Evolutionary conservation across 2,888 invertebrate species (phyloP), one percentile per base, ranked within the genome.

Genomic region (Pterostichus niger): DNA sequence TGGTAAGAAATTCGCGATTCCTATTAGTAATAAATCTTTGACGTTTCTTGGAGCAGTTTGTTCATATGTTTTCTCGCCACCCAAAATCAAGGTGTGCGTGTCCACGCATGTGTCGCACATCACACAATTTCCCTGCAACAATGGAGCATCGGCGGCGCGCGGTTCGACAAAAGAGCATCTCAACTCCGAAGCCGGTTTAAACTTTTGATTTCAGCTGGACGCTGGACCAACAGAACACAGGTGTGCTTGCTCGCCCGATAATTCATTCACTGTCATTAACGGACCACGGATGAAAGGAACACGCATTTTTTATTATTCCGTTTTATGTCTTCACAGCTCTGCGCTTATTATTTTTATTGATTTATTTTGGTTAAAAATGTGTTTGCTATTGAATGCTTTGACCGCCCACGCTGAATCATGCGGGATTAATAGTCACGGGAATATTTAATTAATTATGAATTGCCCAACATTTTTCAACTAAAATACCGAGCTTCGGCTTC

Each of bases 261-360:
- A 82, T 82, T 82, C 82, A 82, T 75, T 82, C 82, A 75, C 44
- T 82, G 82, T 82, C 82, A 82, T 82, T 82, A 82, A 82, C 82
- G 75, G 64, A 24, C 73, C 13, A 17, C 33, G 82, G 75, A 75
- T 80, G 80, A 75, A 82, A 75, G 56, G 75, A 82, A 56, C 59
- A 46, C 59, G 59, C 54, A 75, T 82, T 82, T 75, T 73, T 82
- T 82, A 75, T 82, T 44, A 59, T 75, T 73, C 82, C 82, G 54
- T 73, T 82, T 80, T 73, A 82, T 73, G 75, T 82, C 75, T 82
- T 82, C 82, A 82, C 82, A 82, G 75, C 75, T 82, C 82, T 56
- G 59, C 82, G 75, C 82, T 15, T 82, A 82, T 82, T 75, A 82
- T 82, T 75, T 73, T 54, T 75, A 82, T 82, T 82, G 82, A 82